Base-by-base conservation (phyloP, 2,888 invertebrate species). In the Drosophila vallismaia region DNA sequence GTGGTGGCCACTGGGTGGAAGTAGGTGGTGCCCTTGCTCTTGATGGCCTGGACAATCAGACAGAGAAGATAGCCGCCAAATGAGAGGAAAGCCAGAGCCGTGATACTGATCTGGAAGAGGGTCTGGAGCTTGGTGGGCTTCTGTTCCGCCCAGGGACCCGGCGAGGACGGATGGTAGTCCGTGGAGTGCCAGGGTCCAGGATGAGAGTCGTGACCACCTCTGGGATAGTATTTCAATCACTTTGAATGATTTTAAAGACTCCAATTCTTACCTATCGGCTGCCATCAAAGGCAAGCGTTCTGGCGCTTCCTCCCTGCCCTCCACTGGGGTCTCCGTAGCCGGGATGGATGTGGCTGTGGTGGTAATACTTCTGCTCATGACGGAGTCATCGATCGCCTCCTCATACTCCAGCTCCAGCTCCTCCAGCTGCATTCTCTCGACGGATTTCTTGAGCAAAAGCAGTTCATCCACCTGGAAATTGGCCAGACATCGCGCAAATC, bases 21-120 rank as follows among this genome's bases (percentile, higher is more conserved):
- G 75, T 91, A 92, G 1, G 92, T 92, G 48, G 92, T 91, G 12
- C 92, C 93, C 88, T 95, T 95, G 19, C 94, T 93, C 85, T 94
- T 95, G 55, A 96, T 93, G 0, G 95, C 95, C 82, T 95, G 95
- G 28, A 96, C 94, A 54, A 96, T 94, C 49, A 97, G 92, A 79
- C 96, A 96, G 1, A 97, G 89, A 19, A 97, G 91, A 88, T 97
- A 97, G 1, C 96, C 97, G 0, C 96, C 97, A 83, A 97, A 97
- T 0, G 97, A 97, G 6, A 97, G 91, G 91, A 97, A 97, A 0
- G 97, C 95, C 55, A 97, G 91, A 0, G 96, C 94, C 0, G 96
- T 96, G 8, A 97, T 93, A 0, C 96, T 95, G 76, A 95, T 93
- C 71, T 96, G 95, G 85, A 97, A 96, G 53, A 96, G 93, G 48